Conservation (phyloP, 2,888 invertebrate genomes). For the Meganola albula region DNA sequence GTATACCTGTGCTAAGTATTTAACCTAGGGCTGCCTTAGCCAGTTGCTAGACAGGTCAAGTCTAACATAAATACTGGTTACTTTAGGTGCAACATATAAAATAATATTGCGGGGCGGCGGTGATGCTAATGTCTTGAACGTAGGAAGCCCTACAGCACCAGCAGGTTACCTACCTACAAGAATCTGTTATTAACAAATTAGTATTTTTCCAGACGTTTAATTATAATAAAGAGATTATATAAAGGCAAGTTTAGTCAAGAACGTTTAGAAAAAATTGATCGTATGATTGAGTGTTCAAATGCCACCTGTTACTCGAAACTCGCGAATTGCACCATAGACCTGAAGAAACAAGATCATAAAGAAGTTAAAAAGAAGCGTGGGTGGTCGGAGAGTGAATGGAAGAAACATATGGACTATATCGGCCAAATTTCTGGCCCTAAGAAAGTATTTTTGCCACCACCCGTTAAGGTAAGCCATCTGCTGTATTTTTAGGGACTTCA, state of each 20-base stretch:
- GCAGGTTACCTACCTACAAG: neutral
- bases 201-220: conserved; percentile 45
- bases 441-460: conserved; percentile 36
- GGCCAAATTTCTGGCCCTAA: conserved; percentile 52
- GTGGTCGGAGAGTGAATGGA: conserved; percentile 65
- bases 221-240: conserved; percentile 47
- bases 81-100: no score
- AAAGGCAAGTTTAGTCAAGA: conserved; percentile 46
- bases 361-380: conserved; percentile 52
- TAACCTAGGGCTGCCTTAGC: no score
- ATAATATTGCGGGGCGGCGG: no score
- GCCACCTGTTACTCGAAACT: conserved; percentile 56
- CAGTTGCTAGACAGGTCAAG: no score
- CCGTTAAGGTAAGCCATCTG: conserved; percentile 43
- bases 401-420: conserved; percentile 68
- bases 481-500: no score
- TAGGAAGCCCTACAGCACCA: neutral
- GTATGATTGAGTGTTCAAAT: conserved; percentile 58
- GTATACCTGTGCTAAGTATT: no score
- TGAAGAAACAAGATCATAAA: conserved; percentile 50
- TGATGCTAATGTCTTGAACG: no score
- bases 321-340: conserved; percentile 53
- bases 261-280: conserved; percentile 50
- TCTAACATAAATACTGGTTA: no score
- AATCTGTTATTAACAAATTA: neutral